A percentile compares a stretch with the other conserved stretches of the same genome.
Evolutionary conservation across 35 echinoderm and acorn worm genomes (phyloP).

Genomic region (Diadema setosum): DNA sequence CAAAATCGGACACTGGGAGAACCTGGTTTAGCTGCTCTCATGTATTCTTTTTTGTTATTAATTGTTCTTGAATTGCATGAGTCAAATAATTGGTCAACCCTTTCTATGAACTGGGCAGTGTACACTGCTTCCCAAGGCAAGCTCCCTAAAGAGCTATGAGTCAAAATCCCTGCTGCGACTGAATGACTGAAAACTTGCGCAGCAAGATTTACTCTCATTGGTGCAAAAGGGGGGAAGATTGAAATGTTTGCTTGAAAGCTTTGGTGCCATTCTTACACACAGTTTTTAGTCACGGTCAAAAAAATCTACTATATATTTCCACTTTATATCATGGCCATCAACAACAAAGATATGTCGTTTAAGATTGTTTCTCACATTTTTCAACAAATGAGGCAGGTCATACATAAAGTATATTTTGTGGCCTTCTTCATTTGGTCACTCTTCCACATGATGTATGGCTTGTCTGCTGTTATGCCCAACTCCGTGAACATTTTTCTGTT

Average conservation of each 20-base stretch:
- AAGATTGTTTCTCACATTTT: neutral
- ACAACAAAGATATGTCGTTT: neutral
- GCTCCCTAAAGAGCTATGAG: neutral
- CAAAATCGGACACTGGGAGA: constrained; percentile 17
- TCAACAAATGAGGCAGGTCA: constrained; percentile 14
- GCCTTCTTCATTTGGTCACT: neutral
- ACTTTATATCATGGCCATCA: neutral
- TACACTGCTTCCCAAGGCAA: neutral
- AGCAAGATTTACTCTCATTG: neutral
- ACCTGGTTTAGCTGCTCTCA: neutral
- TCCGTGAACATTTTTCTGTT: constrained; percentile 6
- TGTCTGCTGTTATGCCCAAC: neutral
- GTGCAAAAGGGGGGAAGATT: constrained; percentile 1
- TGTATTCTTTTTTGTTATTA: constrained; percentile 32
- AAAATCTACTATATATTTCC: constrained; percentile 13
- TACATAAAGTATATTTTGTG: constrained; percentile 20
- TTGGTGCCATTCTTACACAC: constrained; percentile 18
- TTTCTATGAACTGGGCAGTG: no score
- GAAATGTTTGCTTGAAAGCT: constrained; percentile 19
- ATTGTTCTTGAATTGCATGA: constrained; percentile 35
- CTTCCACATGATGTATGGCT: neutral
- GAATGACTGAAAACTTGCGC: neutral
- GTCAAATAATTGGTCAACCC: constrained; percentile 47
- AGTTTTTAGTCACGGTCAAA: constrained; percentile 2
- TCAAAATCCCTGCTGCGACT: neutral